Percentiles rank a stretch among this genome's conserved stretches.
phyloP scores from a whole-genome alignment of 1,140 invertebrate genomes.

The Ectropis grisescens region DNA sequence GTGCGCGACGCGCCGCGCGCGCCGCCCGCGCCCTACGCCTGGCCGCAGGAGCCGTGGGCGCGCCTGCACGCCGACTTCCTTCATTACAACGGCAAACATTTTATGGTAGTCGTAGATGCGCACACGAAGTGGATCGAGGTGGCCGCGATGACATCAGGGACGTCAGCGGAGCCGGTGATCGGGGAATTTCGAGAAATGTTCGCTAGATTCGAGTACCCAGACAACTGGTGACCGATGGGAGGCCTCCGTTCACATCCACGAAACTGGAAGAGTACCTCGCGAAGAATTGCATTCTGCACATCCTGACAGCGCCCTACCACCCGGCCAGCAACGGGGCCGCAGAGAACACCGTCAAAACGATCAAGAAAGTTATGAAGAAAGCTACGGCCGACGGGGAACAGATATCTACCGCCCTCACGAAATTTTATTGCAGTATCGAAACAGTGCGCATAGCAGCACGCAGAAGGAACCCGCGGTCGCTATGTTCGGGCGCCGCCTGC shows the following conservation, averaged over 20 bases:
- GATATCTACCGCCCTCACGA: conserved; percentile 5
- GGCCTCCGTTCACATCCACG: conserved; percentile 12
- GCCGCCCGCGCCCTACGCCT: conserved; percentile 13
- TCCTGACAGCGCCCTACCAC: conserved; percentile 20
- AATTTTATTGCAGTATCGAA: conserved; percentile 22
- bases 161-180: conserved; percentile 1
- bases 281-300: conserved; percentile 18
- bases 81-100: not conserved
- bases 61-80: conserved; percentile 1
- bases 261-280: conserved; percentile 18
- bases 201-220: conserved; percentile 15
- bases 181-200: conserved; percentile 1
- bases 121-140: conserved; percentile 7
- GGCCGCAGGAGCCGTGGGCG: not conserved
- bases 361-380: conserved; percentile 29
- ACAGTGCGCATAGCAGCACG: conserved; percentile 16
- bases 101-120: conserved; percentile 2
- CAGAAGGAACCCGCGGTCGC: conserved; percentile 12
- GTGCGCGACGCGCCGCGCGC: conserved; percentile 13
- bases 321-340: conserved; percentile 25
- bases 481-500: conserved; percentile 16
- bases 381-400: conserved; percentile 6
- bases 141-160: not conserved
- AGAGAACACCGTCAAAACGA: conserved; percentile 31
- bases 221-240: conserved; percentile 22